phyloP scores from a whole-genome alignment of 2,113 vertebrate genomes.

The Apteryx mantelli region DNA sequence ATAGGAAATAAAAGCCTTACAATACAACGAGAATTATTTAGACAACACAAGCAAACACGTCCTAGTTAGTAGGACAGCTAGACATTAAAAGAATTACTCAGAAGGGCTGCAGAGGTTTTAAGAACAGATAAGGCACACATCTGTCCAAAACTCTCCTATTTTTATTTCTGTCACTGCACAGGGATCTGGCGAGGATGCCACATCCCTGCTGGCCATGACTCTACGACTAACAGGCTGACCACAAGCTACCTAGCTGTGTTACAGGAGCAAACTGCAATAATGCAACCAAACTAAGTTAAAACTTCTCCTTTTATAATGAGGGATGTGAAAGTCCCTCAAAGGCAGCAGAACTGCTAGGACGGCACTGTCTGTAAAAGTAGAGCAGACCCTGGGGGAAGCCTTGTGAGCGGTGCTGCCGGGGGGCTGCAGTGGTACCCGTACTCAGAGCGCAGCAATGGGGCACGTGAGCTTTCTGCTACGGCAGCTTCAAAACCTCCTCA shows the following conservation, averaged over 20 bases:
- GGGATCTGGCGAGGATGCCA: neutral
- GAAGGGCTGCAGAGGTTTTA: neutral
- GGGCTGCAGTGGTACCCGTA: accelerated
- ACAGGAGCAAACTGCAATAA: neutral
- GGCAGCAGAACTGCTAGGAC: neutral
- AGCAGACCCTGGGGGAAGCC: neutral
- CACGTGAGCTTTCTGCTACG: neutral
- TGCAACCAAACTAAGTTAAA: neutral
- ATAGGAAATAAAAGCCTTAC: neutral
- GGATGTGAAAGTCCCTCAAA: neutral
- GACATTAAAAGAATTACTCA: neutral
- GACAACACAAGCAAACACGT: neutral
- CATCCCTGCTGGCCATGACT: accelerated
- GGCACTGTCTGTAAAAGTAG: neutral
- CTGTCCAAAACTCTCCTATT: neutral
- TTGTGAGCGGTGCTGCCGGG: neutral
- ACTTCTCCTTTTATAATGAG: neutral
- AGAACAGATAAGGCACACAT: neutral
- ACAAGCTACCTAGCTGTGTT: accelerated
- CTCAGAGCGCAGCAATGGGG: accelerated
- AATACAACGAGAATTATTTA: neutral
- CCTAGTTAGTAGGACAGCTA: neutral
- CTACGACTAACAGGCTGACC: neutral
- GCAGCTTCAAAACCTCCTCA: neutral
- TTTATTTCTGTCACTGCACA: neutral